Evolutionary conservation across 2,888 invertebrate genomes (phyloP), one percentile per base, ranked within the genome.

Genomic region (Lycaena phlaeas): DNA sequence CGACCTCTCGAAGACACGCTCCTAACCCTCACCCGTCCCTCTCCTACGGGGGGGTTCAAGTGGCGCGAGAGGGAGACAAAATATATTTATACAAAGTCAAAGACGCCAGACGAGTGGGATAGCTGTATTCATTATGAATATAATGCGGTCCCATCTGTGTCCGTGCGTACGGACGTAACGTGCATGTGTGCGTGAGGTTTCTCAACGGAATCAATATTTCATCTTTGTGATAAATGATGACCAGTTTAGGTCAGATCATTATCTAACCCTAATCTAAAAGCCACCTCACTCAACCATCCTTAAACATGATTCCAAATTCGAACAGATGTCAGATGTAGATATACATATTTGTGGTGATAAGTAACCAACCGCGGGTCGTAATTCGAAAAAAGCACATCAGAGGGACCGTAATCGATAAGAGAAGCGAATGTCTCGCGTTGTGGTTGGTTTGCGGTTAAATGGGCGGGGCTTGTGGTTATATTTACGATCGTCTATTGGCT

Each of bases 361-460:
- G 59, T 59, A 68, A 52, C 56, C 53, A 53, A 55, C 59, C 54
- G 48, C 40, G 48, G 45, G 49, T 54, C 55, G 61, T 61, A 55
- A 63, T 68, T 63, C 52, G 52, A 70, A 77, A 76, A 78, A 78
- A 74, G 62, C 66, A 68, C 59, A 59, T 59, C 57, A 56, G 55
- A 54, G 52, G 51, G 63, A 68, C 64, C 63, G 53, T 55, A 72
- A 78, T 84, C 81, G 73, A 77, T 81, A 70, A 67, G 65, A 66
- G 65, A 72, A 53, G 64, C 64, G 64, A 69, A 65, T 70, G 75
- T 85, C 82, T 85, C 76, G 82, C 74, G 65, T 77, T 82, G 85
- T 82, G 85, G 85, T 85, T 85, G 85, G 85, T 85, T 89, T 88
- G 88, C 78, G 89, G 88, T 88, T 86, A 84, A 65, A 61, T 64